Evolutionary conservation across 2,888 invertebrate species (phyloP).

Genomic region (Pterobdella sp.): DNA sequence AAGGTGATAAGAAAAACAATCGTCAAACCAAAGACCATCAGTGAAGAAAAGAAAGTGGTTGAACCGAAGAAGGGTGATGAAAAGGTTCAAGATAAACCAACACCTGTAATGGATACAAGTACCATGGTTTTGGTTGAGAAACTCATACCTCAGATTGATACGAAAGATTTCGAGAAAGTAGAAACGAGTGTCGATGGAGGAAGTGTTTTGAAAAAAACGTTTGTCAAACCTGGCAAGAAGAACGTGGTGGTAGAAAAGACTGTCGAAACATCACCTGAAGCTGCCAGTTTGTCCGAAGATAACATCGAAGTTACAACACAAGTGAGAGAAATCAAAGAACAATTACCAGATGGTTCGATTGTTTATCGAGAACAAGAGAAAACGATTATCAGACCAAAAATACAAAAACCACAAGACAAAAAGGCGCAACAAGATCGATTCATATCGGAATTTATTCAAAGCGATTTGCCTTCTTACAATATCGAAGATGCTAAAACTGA

Average conservation of each 20-base stretch:
- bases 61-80: background rate
- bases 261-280: background rate
- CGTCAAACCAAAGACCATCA: constrained; percentile 16
- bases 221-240: background rate
- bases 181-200: background rate
- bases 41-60: background rate
- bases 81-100: background rate
- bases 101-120: background rate
- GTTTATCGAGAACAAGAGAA: background rate
- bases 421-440: background rate
- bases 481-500: background rate
- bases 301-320: background rate
- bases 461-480: background rate
- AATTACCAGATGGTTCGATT: background rate
- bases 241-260: background rate
- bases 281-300: background rate
- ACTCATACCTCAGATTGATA: background rate
- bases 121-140: background rate
- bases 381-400: background rate
- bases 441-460: background rate
- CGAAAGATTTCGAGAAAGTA: background rate
- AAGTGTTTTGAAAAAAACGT: background rate
- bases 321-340: background rate
- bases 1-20: constrained; percentile 16
- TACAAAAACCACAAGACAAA: background rate